Conservation (phyloP, 2,888 invertebrate species). For the Hetaerina titia region DNA sequence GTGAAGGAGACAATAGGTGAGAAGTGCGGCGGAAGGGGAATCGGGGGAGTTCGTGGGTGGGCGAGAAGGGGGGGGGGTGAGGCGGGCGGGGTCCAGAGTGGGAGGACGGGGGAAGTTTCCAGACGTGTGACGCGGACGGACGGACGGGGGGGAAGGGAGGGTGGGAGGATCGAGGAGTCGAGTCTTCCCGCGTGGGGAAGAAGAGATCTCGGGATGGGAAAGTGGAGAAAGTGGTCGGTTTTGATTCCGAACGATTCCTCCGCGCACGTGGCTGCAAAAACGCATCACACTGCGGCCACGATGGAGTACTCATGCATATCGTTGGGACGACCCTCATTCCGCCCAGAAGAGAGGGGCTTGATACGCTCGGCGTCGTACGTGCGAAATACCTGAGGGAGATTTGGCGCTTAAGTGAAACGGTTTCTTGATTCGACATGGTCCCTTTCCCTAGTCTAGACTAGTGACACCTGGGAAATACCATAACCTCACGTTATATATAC, state of each 20-base stretch:
- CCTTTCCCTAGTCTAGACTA: too few relatives aligned
- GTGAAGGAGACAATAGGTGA: slow-evolving; percentile 49
- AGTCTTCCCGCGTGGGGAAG: not conserved
- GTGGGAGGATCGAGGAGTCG: not conserved
- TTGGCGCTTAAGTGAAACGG: too few relatives aligned
- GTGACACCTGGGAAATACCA: too few relatives aligned
- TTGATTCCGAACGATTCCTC: not conserved
- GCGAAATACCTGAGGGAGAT: not conserved
- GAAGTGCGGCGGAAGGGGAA: not conserved
- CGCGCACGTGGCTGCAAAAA: not conserved
- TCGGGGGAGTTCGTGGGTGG: not conserved
- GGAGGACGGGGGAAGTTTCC: not conserved
- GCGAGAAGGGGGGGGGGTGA: not conserved
- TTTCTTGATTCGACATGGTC: too few relatives aligned
- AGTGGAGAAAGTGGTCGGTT: not conserved
- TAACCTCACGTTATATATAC: too few relatives aligned
- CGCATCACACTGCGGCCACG: not conserved
- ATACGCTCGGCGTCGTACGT: not conserved
- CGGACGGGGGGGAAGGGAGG: slow-evolving; percentile 14
- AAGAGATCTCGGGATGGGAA: not conserved
- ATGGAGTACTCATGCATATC: not conserved
- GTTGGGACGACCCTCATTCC: not conserved
- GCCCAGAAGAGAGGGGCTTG: not conserved
- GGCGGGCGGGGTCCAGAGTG: too few relatives aligned
- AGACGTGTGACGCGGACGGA: not conserved